These are phyloP conservation scores for Tachuris rubrigastra DNA, from an alignment of 2,113 vertebrate species.

Conservation along the genomic window DNA sequence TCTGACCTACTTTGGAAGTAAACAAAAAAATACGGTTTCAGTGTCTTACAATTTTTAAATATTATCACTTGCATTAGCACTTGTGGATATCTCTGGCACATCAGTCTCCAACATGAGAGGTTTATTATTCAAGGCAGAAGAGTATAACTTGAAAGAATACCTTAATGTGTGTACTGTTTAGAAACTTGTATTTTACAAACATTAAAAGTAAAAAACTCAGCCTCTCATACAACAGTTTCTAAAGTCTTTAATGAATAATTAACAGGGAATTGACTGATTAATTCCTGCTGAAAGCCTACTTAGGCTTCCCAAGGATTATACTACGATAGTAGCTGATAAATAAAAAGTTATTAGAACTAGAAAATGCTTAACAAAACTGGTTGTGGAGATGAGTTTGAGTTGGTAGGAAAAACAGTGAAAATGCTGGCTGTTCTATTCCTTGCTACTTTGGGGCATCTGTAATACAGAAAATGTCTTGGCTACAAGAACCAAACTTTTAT, in stretches of 20 bases:
- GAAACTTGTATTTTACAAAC: not conserved
- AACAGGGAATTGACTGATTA: not conserved
- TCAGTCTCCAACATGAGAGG: not conserved
- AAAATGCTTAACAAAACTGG: not conserved
- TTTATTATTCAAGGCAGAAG: not conserved
- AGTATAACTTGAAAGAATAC: not conserved
- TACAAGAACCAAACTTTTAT: not conserved
- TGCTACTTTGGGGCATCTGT: not conserved
- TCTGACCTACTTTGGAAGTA: not conserved
- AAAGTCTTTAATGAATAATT: not conserved
- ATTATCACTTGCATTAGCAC: not conserved
- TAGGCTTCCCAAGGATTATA: not conserved
- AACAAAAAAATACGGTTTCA: not conserved
- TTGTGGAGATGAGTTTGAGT: not conserved
- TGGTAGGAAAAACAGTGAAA: not conserved
- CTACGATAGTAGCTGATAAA: not conserved
- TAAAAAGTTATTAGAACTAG: not conserved
- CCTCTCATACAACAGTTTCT: not conserved
- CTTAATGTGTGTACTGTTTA: not conserved
- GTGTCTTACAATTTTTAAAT: not conserved
- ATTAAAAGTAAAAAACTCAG: not conserved
- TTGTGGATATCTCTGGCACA: not conserved
- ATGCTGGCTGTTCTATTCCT: not conserved
- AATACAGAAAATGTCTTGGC: not conserved
- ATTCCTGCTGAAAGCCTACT: not conserved